Base-by-base conservation (phyloP, 2,797 vertebrate genomes). In the Siniperca undulata region DNA sequence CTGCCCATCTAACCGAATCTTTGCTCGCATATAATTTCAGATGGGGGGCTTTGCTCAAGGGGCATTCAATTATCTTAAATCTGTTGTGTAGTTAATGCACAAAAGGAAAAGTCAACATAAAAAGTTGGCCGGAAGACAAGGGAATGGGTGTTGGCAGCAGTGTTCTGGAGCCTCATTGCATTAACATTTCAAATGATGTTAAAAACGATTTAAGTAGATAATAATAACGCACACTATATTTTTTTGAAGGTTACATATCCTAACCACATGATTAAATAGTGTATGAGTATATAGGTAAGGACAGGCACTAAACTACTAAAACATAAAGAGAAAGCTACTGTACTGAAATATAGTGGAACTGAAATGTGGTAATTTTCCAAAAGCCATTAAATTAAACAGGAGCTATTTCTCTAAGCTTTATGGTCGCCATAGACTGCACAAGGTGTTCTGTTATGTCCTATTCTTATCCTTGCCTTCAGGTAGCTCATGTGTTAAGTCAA, bases 381-480 rank as follows among this genome's bases (percentile, higher is more conserved):
- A 92, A 93, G 67, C 86, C 81, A 87, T 94, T 94, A 92, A 92
- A 93, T 93, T 88, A 91, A 92, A 92, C 79, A 94, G 81, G 77
- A 90, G 92, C 88, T 76, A 91, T 93, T 93, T 90, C 89, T 93
- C 89, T 89, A 80, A 91, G 89, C 84, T 91, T 92, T 94, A 90
- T 89, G 86, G 84, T 86, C 77, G 68, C 89, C 90, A 88, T 80
- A 82, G 87, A 88, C 82, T 79, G 83, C 77, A 83, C 72, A 72
- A 82, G 90, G 80, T 92, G 85, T 91, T 92, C 89, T 87, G 86
- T 89, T 90, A 90, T 89, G 88, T 92, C 86, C 93, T 93, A 94
- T 95, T 94, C 92, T 94, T 92, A 93, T 93, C 91, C 88, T 87
- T 91, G 94, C 93, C 93, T 93, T 91, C 92, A 94, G 93, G 93